Evolutionary conservation across 2,113 vertebrate species (phyloP).

Genomic region (Lepidothrix coronata): DNA sequence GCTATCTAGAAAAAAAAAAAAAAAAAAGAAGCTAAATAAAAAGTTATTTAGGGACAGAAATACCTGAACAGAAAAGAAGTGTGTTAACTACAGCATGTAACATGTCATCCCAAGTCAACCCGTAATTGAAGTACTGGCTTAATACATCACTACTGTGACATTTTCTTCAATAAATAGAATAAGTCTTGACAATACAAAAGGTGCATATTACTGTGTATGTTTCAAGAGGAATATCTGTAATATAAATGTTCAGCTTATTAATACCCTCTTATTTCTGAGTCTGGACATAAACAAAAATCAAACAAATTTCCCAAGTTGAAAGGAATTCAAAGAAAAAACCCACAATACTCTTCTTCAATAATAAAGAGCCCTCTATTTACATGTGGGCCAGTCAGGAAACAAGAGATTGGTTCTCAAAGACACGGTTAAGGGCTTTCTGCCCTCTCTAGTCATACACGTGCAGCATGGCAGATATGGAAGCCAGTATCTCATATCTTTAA

Average conservation of each 20-base stretch:
- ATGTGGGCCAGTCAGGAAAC: slow-evolving; percentile 61
- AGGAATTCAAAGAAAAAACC: slow-evolving; percentile 43
- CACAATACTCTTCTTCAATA: slow-evolving; percentile 45
- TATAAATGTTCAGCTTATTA: slow-evolving; percentile 77
- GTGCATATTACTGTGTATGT: slow-evolving; percentile 79
- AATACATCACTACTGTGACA: slow-evolving; percentile 86
- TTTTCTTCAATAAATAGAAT: slow-evolving; percentile 87
- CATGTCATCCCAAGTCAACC: slow-evolving; percentile 85
- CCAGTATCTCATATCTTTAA: slow-evolving; percentile 59
- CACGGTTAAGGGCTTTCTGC: not conserved
- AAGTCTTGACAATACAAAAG: slow-evolving; percentile 83
- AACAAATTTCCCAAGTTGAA: slow-evolving; percentile 55
- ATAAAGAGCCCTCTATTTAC: slow-evolving; percentile 71
- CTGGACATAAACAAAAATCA: slow-evolving; percentile 69
- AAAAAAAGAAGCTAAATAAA: slow-evolving; percentile 73
- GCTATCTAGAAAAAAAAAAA: no score
- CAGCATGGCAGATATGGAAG: slow-evolving; percentile 67
- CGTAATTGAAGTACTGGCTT: slow-evolving; percentile 89
- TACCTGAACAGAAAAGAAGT: slow-evolving; percentile 77
- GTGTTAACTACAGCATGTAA: slow-evolving; percentile 84
- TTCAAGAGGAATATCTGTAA: slow-evolving; percentile 75
- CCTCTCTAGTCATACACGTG: slow-evolving; percentile 49
- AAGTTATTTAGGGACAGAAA: slow-evolving; percentile 79
- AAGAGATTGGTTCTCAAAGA: slow-evolving; percentile 29
- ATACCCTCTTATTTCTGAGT: slow-evolving; percentile 65